Evolutionary conservation across 1,140 invertebrate species (phyloP), one percentile per base, ranked within the genome.

Genomic region (Hycleus phaleratus): DNA sequence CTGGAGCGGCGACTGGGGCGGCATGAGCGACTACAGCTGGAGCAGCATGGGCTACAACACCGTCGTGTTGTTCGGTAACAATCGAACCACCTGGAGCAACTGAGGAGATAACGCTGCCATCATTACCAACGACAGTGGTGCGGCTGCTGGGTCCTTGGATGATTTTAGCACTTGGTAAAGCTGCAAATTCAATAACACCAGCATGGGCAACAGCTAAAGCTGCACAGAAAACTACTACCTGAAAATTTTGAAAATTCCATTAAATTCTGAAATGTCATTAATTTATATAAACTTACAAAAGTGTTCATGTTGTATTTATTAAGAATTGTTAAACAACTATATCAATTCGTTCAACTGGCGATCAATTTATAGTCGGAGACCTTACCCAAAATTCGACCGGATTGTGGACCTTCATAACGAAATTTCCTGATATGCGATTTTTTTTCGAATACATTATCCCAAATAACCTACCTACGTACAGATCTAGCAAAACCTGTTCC

Each of bases 61-160:
- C 49, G 18, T 57, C 24, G 18, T 48, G 48, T 10, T 58, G 51
- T 49, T 57, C 45, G 2, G 55, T 38, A 25, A 61, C 46, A 12
- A 58, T 61, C 43, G 46, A 39, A 10, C 59, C 59, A 12, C 52
- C 59, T 25, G 55, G 49, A 3, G 40, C 46, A 4, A 45, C 56
- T 38, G 60, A 43, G 24, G 56, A 52, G 18, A 58, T 58, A 12
- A 59, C 59, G 26, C 59, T 61, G 11, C 59, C 59, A 25, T 61
- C 59, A 11, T 55, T 54, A n/a, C 59, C 59, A 12, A 61, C 54
- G 8, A 61, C 59, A 38, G 55, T 47, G 42, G 59, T 55, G 11
- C 49, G 57, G n/a, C 49, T 46, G 44, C 59, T 61, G 10, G 59
- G 59, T 38, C 59, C 59, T 44, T 61, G 54, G 43, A 61, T n/a